Evolutionary conservation across 2,797 vertebrate genomes (phyloP).

Genomic region (Enteromius anoplus): DNA sequence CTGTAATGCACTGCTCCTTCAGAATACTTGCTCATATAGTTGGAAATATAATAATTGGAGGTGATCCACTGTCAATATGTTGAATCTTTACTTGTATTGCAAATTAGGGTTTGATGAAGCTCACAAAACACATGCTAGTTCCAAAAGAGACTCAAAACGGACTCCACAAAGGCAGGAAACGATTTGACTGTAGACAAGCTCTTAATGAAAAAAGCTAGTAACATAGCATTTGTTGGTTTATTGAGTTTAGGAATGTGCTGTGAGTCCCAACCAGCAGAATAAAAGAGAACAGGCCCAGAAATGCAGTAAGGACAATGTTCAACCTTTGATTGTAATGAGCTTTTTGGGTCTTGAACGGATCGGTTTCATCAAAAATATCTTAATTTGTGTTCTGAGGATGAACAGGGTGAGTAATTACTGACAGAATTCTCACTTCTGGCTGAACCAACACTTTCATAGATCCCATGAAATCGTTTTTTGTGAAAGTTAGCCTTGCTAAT

Average conservation of each 20-base stretch:
- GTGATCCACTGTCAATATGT: neutral
- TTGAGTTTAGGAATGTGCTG: too few species aligned
- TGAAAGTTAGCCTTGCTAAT: neutral
- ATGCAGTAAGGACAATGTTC: neutral
- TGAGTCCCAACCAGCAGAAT: neutral
- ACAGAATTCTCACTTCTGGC: neutral
- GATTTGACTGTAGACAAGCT: neutral
- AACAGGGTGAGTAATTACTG: neutral
- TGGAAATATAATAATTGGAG: conserved; percentile 3
- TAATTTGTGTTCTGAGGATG: neutral
- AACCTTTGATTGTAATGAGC: neutral
- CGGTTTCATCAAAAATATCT: neutral
- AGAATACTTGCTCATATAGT: neutral
- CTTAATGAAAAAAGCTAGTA: too few species aligned
- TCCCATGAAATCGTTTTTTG: neutral
- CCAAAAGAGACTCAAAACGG: neutral
- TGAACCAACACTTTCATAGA: neutral
- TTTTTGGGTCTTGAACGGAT: neutral
- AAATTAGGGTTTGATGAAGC: neutral
- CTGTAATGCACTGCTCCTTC: conserved; percentile 2
- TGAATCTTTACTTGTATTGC: neutral
- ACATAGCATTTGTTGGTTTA: neutral
- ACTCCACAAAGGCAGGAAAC: neutral
- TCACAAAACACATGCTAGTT: neutral
- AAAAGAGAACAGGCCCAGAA: neutral